Evolutionary conservation across 2,113 vertebrate species (phyloP).

Genomic region (Strix uralensis): DNA sequence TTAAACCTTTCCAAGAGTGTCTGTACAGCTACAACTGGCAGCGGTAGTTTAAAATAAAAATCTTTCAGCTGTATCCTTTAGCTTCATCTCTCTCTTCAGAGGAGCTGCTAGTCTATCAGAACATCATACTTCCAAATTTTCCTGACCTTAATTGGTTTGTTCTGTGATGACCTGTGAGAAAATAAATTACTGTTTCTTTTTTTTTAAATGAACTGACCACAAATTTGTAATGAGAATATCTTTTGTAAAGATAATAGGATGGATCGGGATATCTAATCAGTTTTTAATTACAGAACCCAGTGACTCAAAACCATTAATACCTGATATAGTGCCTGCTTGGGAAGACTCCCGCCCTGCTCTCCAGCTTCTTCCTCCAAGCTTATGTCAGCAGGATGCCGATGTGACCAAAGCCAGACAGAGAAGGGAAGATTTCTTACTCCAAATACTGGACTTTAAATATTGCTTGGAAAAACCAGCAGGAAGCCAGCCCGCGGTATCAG

Average conservation of each 20-base stretch:
- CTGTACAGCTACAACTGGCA: not conserved
- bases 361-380: not conserved
- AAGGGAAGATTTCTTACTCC: not conserved
- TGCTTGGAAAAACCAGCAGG: not conserved
- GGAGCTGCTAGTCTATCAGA: not conserved
- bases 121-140: conserved; percentile 20
- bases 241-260: conserved; percentile 6
- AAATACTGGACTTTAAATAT: not conserved
- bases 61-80: not conserved
- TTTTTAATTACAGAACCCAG: conserved; percentile 49
- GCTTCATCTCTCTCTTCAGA: not conserved
- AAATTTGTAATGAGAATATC: conserved; percentile 33
- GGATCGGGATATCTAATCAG: conserved; percentile 2
- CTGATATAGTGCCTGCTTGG: not conserved
- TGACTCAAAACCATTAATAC: conserved; percentile 26
- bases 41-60: not conserved
- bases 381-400: rapidly evolving
- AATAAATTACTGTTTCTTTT: conserved; percentile 15
- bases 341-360: not conserved
- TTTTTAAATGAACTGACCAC: conserved; percentile 25
- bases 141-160: conserved; percentile 40
- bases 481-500: rapidly evolving
- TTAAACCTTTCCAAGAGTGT: not conserved
- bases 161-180: not conserved
- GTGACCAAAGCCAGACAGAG: not conserved